A percentile compares a stretch with the other conserved stretches of the same genome.
These are phyloP conservation scores for Nomada ferruginata DNA, from an alignment of 2,888 invertebrate genomes.

Conservation along the genomic window DNA sequence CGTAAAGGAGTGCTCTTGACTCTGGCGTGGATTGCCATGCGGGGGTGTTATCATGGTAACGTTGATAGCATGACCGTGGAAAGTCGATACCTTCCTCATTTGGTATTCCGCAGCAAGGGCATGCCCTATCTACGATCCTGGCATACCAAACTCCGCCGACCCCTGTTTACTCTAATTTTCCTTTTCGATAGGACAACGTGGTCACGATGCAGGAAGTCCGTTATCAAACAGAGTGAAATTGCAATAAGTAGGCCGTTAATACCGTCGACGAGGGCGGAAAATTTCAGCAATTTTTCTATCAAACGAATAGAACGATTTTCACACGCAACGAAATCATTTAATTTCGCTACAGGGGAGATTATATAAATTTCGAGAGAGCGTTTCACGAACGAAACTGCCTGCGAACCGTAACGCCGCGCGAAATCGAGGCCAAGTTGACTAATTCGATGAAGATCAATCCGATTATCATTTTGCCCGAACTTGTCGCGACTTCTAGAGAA, in stretches of 20 bases:
- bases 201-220: conserved; percentile 35
- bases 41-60: conserved; percentile 83
- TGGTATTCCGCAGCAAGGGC: conserved; percentile 75
- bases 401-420: background rate
- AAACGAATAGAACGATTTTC: conserved; percentile 34
- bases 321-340: conserved; percentile 49
- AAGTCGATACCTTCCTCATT: conserved; percentile 81
- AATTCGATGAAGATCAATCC: conserved; percentile 21
- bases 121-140: conserved; percentile 70
- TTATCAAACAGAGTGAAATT: conserved; percentile 53
- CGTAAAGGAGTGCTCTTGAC: conserved; percentile 59
- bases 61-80: conserved; percentile 78
- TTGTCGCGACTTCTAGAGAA: conserved; percentile 4
- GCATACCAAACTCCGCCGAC: conserved; percentile 15
- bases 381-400: background rate
- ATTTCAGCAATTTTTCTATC: conserved; percentile 60
- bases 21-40: conserved; percentile 47
- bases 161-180: conserved; percentile 46
- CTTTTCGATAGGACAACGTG: background rate
- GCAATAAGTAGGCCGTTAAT: conserved; percentile 36
- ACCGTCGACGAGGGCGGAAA: conserved; percentile 22
- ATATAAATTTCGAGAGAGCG: conserved; percentile 32
- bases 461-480: conserved; percentile 29
- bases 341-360: conserved; percentile 9
- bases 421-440: conserved; percentile 30